Base-by-base conservation (phyloP, 2,113 vertebrate genomes). In the Pachycephala philippinensis region DNA sequence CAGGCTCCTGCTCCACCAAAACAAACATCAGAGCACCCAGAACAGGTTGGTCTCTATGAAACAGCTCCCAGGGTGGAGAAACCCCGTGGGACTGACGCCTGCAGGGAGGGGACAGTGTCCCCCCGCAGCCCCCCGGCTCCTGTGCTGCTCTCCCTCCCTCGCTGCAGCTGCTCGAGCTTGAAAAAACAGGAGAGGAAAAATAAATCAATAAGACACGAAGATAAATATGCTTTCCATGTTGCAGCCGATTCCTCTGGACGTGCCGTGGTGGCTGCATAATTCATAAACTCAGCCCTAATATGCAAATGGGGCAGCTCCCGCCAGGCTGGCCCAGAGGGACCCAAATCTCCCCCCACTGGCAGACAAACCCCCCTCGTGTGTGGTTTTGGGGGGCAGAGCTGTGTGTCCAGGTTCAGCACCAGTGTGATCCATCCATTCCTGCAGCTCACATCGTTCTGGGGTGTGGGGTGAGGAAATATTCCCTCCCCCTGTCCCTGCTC, bases 131-230 rank as follows among this genome's bases (percentile, higher is more conserved):
- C 23, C 35, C 16, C 4, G 1, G 13, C 30, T 2, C 30, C 35
- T 17, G 61, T 40, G 31, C 30, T 50, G 21, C 6, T 66, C 50
- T 56, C 81, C 19, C 45, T 14, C 39, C 78, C 85, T 79, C 4
- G 0, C 65, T 35, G 77, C 91, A 80, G 78, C 81, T 54, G 72
- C 87, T 79, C 4, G 0, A 80, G 81, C 74, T 85, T 72, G 65
- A 71, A 86, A 81, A 79, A 50, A 37, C 17, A 4, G 66, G 57
- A 88, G 80, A 92, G 76, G 86, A 53, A 68, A 95, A 90, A 94
- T 96, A 95, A 94, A 96, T 93, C 88, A 87, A 93, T 95, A 30
- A 87, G 88, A 79, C 69, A 88, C 40, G 1, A 94, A 95, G 96
- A 96, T 95, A 97, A 96, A 94, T 70, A 81, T 6, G 35, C 93